Evolutionary conservation across 2,888 invertebrate species (phyloP).

Genomic region (Lagria hirta): DNA sequence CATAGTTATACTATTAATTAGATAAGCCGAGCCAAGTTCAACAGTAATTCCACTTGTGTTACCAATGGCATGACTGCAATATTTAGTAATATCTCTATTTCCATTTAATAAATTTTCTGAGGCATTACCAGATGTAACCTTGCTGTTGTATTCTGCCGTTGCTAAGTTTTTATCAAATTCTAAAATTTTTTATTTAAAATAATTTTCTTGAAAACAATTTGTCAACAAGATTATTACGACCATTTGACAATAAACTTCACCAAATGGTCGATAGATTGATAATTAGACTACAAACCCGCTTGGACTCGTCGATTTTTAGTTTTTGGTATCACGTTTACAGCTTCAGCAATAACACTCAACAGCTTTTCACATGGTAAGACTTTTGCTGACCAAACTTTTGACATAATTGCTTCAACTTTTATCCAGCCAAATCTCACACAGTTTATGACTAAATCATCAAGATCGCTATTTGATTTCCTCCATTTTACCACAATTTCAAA

Average conservation of each 20-base stretch:
- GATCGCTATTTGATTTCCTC: neutral
- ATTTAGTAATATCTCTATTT: neutral
- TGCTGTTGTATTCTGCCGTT: neutral
- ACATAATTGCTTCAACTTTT: neutral
- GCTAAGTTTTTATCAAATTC: conserved; percentile 1
- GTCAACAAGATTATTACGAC: too few relatives aligned
- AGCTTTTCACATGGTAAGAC: neutral
- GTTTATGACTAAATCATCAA: neutral
- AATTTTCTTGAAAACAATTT: neutral
- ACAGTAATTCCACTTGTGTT: conserved; percentile 1
- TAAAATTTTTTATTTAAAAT: neutral
- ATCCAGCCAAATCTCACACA: neutral
- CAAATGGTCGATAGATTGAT: too few relatives aligned
- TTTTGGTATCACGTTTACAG: conserved; percentile 4
- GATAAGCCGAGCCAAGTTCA: neutral
- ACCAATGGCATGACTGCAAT: neutral
- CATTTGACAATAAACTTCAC: too few relatives aligned
- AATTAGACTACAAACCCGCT: neutral
- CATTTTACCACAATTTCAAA: conserved; percentile 2
- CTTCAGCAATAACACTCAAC: conserved; percentile 1
- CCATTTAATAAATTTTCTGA: neutral
- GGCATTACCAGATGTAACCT: neutral
- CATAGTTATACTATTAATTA: conserved; percentile 4
- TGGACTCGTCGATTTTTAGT: neutral
- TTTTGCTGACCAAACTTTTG: conserved; percentile 1